Base-by-base conservation (phyloP, 2,797 vertebrate species). In the Coregonus ussuriensis region DNA sequence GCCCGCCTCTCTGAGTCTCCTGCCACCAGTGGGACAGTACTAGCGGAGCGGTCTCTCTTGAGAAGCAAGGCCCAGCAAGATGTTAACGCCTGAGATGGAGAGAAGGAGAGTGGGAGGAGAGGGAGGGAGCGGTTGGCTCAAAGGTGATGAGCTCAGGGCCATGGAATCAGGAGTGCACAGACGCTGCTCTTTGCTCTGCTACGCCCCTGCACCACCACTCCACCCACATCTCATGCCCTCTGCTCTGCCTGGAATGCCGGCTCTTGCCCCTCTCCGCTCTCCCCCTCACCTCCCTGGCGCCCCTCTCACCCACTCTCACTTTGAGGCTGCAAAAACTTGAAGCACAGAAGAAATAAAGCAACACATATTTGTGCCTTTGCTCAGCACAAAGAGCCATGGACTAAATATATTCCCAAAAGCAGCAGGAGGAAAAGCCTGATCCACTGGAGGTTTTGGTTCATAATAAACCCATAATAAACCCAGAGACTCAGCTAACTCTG, bases 71-170 rank as follows among this genome's bases (percentile, higher is more conserved):
- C 73, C 85, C 90, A 91, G 86, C 90, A 91, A 93, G 85, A 90
- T 88, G 89, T 91, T 92, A 92, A 63, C 86, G 87, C 88, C 85
- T 91, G 88, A 81, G 87, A 87, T 47, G 86, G 79, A 74, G 76
- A 76, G 76, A 63, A 80, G 76, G 74, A 74, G 75, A 81, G 88
- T 85, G 89, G 88, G 89, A 83, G 89, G 87, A 86, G 83, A 77
- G 81, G 85, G 79, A 79, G 74, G 79, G 76, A 47, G 41, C 78
- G 79, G 86, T 81, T 87, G 84, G 85, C 89, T 71, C 85, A 90
- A 89, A 93, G 91, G 89, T 91, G 92, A 91, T 93, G 92, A 94
- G 93, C 93, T 93, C 88, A 92, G 89, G 90, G 89, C 89, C 88
- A 84, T 89, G 90, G 93, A 93, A 94, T 94, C 91, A 91, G 88